Evolutionary conservation across 2,797 vertebrate species (phyloP), one percentile per base, ranked within the genome.

Genomic region (Sebastiscus tertius): DNA sequence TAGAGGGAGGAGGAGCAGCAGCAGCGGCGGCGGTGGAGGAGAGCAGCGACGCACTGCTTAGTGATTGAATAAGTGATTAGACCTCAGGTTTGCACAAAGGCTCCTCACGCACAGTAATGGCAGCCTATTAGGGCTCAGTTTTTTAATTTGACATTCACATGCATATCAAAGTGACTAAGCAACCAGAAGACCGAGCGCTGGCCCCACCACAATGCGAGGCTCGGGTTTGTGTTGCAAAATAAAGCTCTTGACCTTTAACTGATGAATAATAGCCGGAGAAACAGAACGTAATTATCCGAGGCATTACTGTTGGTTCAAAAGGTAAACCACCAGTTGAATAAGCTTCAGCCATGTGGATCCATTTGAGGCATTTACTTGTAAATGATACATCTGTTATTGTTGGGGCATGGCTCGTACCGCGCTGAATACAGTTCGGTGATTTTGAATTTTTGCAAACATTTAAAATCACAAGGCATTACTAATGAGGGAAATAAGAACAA

Each of bases 11-110:
- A 20, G 46, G 14, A 1, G 72, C 55, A 34, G 33, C 31, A 42
- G 42, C 49, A 69, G 56, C 18, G 31, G 77, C 12, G 36, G 26
- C 26, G 72, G 72, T 59, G 73, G 31, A 75, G 84, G 80, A 80
- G 86, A 89, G 34, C 81, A 73, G 58, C 76, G 80, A 85, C 73
- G 87, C 88, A 91, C 93, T 89, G 89, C 86, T 79, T 79, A 54
- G 77, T 94, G 93, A 94, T 94, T 93, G 89, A 92, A 93, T 88
- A 92, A 93, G 89, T 94, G 93, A 94, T 95, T 94, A 90, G 87
- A 92, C 87, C 81, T 83, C 82, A 88, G 84, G 72, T 92, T 88
- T 91, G 84, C 76, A 92, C 86, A 92, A 90, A 91, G 81, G 85
- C 86, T 82, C 59, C 83, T 84, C 72, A 82, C 81, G 83, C 49